Evolutionary conservation across 2,888 invertebrate species (phyloP).

Genomic region (Willowsia nigromaculata): DNA sequence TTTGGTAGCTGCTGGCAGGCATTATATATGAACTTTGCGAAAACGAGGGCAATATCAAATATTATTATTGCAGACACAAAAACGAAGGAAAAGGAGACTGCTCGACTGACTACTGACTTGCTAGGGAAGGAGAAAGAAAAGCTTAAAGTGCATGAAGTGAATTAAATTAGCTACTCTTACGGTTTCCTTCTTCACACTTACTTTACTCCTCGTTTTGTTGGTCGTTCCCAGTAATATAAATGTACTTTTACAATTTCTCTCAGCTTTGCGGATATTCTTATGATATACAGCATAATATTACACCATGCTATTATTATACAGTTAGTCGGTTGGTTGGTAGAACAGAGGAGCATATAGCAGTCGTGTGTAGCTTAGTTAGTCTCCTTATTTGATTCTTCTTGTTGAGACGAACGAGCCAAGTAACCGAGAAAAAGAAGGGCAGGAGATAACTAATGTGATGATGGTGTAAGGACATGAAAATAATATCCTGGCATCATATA

Average conservation of each 20-base stretch:
- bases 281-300: background rate
- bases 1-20: conserved; percentile 34
- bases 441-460: conserved; percentile 74
- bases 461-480: conserved; percentile 70
- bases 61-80: conserved; percentile 58
- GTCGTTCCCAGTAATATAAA: conserved; percentile 41
- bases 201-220: conserved; percentile 59
- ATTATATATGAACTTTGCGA: conserved; percentile 64
- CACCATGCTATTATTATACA: conserved; percentile 13
- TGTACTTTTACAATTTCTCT: conserved; percentile 30
- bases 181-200: conserved; percentile 75
- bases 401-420: conserved; percentile 51
- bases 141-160: conserved; percentile 77
- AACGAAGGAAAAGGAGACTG: conserved; percentile 37
- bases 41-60: conserved; percentile 64
- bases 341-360: background rate
- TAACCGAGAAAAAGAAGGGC: conserved; percentile 62
- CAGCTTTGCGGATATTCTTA: background rate
- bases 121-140: conserved; percentile 41
- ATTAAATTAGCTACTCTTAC: conserved; percentile 78
- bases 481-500: conserved; percentile 51
- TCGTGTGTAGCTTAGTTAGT: conserved; percentile 44
- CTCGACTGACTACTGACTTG: conserved; percentile 52
- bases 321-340: background rate
- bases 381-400: conserved; percentile 67